Conservation (phyloP, 2,797 vertebrate genomes). For the Lerista edwardsae region DNA sequence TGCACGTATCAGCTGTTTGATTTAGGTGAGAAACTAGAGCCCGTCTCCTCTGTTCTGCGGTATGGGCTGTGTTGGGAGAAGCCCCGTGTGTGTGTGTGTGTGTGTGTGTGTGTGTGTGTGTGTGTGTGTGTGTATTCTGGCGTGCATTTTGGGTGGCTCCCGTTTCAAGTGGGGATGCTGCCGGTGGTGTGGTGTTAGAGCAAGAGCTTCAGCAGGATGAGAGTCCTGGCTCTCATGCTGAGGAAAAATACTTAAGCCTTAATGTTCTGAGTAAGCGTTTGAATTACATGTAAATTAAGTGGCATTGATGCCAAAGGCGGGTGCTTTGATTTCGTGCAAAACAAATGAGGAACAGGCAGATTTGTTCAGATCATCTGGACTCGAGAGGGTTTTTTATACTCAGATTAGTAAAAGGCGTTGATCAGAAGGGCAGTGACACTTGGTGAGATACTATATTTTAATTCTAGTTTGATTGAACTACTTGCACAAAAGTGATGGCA, state of each 20-base stretch:
- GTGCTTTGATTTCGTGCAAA: conserved; percentile 72
- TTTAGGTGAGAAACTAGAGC: conserved; percentile 47
- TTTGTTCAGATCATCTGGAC: conserved; percentile 68
- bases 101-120: no score
- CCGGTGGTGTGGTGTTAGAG: conserved; percentile 74
- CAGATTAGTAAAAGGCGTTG: conserved; percentile 44
- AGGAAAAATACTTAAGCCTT: conserved; percentile 74
- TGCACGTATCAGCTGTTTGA: conserved; percentile 12
- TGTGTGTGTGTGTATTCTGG: no score
- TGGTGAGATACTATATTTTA: conserved; percentile 32
- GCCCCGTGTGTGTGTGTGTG: conserved; percentile 8
- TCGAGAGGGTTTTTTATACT: conserved; percentile 21
- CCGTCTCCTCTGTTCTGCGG: conserved; percentile 53
- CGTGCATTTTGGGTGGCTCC: conserved; percentile 69
- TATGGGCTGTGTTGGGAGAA: conserved; percentile 64
- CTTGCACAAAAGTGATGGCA: conserved; percentile 8
- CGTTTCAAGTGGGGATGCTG: conserved; percentile 76
- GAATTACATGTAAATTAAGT: conserved; percentile 81
- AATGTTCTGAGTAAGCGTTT: conserved; percentile 77
- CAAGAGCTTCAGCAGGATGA: conserved; percentile 72
- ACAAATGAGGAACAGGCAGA: conserved; percentile 65
- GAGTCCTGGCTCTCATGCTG: conserved; percentile 72
- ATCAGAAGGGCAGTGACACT: conserved; percentile 49
- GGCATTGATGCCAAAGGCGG: conserved; percentile 71
- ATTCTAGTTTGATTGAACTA: conserved; percentile 2